Base-by-base conservation (phyloP, 2,797 vertebrate genomes). In the Paratrypauchen microcephalus region DNA sequence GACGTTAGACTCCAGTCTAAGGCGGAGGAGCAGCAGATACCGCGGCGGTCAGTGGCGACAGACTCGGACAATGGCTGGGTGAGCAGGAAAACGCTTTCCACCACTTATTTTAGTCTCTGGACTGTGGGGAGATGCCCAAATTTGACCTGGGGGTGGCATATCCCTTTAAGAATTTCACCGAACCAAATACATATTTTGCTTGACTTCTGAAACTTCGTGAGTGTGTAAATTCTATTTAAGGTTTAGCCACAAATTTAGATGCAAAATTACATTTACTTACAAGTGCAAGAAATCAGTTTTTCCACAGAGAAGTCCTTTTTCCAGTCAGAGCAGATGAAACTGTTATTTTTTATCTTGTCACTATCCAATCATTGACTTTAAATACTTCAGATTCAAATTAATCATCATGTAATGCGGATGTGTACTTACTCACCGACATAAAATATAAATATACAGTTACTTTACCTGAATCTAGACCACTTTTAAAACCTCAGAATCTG, bases 281-380 rank as follows among this genome's bases (percentile, higher is more conserved):
- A 21, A 21, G 50, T 52, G 50, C 18, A n/a, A 52, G 19, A 52
- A 45, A 21, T 52, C 50, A 21, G 18, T 50, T 52, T 21, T 52
- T 52, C 19, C n/a, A 55, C 52, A 2, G 4, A 23, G 21, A 9
- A 55, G 21, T 68, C 52, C 21, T 45, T 75, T 75, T 73, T 30
- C 3, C 41, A 15, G 41, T 45, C 41, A 45, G 41, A 45, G 41
- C 41, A 45, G 13, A 45, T 45, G 39, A 41, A 5, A 71, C 71
- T 26, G 63, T 60, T 57, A 54, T 48, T 60, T 74, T 74, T 75
- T 65, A n/a, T 72, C 68, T 74, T 69, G 79, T 68, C 60, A 71
- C 30, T 5, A 66, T 19, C 72, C 63, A 72, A 60, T 66, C 41
- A 45, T 4, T 45, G 13, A 15, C 41, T 45, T 45, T 23, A n/a